Evolutionary conservation across 2,888 invertebrate genomes (phyloP).

Genomic region (Rosalia funebris): DNA sequence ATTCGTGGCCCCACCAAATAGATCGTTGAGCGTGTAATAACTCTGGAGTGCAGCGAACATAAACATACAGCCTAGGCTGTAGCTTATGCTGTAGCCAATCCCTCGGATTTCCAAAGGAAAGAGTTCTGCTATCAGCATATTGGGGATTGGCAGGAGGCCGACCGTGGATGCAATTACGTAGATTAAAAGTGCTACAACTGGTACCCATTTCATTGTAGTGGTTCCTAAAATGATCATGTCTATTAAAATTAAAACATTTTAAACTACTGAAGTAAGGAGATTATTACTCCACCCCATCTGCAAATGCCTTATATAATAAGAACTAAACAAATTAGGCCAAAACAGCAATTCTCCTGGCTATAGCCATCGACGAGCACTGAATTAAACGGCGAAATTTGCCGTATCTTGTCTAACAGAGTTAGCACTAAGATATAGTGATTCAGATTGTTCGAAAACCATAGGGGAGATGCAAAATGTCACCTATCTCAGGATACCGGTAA

Average conservation of each 20-base stretch:
- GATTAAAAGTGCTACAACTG: conserved; percentile 67
- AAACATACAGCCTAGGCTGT: conserved; percentile 67
- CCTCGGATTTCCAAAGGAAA: conserved; percentile 71
- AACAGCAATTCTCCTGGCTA: not conserved
- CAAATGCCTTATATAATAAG: too few relatives aligned
- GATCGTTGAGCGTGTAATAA: conserved; percentile 60
- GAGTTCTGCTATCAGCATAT: conserved; percentile 72
- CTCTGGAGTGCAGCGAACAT: conserved; percentile 70
- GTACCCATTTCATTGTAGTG: conserved; percentile 62
- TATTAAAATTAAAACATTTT: conserved; percentile 3
- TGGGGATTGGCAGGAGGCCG: conserved; percentile 70
- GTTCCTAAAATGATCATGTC: conserved; percentile 52
- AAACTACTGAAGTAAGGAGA: not conserved
- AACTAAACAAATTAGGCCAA: too few relatives aligned
- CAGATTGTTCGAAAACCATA: too few relatives aligned
- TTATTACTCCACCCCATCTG: too few relatives aligned
- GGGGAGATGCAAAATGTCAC: too few relatives aligned
- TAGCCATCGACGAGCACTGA: not conserved
- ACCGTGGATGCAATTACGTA: conserved; percentile 71
- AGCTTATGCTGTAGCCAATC: conserved; percentile 63
- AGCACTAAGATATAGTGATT: too few relatives aligned
- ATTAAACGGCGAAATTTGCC: too few relatives aligned
- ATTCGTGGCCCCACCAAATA: conserved; percentile 64
- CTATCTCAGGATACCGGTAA: too few relatives aligned
- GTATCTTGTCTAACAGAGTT: too few relatives aligned